Evolutionary conservation across 2,888 invertebrate species (phyloP).

Genomic region (Eubasilissa splendida): DNA sequence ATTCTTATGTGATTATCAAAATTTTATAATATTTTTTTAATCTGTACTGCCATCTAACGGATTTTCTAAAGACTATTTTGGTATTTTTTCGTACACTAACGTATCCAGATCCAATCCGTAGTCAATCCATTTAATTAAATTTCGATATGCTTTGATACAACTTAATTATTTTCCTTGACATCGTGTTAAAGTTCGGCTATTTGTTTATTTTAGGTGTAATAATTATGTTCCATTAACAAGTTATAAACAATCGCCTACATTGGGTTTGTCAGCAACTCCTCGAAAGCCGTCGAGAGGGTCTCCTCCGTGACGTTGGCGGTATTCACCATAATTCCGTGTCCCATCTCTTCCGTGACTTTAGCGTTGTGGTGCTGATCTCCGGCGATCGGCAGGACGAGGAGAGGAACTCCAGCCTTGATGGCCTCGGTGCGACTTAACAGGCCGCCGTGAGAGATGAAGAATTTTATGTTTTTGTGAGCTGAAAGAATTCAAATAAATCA

Average conservation of each 20-base stretch:
- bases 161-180: no score
- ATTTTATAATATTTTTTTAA: no score
- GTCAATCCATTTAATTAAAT: no score
- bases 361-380: conserved; percentile 63
- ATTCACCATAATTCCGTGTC: conserved; percentile 64
- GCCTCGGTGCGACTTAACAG: conserved; percentile 58
- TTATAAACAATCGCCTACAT: conserved; percentile 60
- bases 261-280: conserved; percentile 64
- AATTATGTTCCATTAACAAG: no score
- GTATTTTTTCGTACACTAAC: no score
- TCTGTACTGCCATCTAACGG: no score
- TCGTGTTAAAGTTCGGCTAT: no score
- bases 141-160: no score
- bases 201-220: no score
- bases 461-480: conserved; percentile 59
- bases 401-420: conserved; percentile 57
- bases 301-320: conserved; percentile 63
- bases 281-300: conserved; percentile 61
- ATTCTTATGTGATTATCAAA: no score
- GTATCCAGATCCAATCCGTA: no score
- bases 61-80: no score
- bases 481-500: conserved; percentile 43
- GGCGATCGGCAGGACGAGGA: conserved; percentile 59
- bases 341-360: conserved; percentile 62
- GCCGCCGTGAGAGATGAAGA: conserved; percentile 37